A percentile compares a stretch with the other conserved stretches of the same genome.
phyloP scores from a whole-genome alignment of 2,113 vertebrate species.

The Pygoscelis adeliae region DNA sequence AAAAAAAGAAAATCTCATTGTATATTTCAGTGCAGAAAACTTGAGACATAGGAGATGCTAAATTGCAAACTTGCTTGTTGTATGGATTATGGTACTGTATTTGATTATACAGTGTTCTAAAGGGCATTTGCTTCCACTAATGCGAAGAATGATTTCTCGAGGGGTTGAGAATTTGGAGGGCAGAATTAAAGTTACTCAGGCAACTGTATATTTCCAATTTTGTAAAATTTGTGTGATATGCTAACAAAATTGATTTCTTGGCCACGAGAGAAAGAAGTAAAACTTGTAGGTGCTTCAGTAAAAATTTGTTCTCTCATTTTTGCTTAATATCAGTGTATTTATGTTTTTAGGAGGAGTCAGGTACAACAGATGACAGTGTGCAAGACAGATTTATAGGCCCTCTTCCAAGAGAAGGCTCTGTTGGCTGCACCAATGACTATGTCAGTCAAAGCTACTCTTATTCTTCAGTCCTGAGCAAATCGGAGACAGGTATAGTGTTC shows the following conservation, averaged over 20 bases:
- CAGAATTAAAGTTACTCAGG: not conserved
- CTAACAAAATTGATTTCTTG: not conserved
- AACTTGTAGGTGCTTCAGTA: not conserved
- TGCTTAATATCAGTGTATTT: not conserved
- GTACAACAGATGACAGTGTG: conserved; percentile 82
- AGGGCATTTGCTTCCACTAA: not conserved
- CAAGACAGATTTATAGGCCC: conserved; percentile 94
- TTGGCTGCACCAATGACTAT: conserved; percentile 88
- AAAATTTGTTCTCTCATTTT: not conserved
- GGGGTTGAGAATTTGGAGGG: not conserved
- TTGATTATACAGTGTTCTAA: not conserved
- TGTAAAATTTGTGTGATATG: not conserved
- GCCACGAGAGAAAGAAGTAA: not conserved
- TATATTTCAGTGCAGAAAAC: not conserved
- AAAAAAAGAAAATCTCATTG: not conserved
- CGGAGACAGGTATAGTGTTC: conserved; percentile 87
- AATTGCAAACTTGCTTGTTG: not conserved
- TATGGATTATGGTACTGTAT: not conserved
- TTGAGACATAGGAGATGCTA: not conserved
- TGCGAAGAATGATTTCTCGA: not conserved
- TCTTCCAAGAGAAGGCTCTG: conserved; percentile 87
- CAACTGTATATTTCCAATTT: not conserved
- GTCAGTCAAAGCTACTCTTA: conserved; percentile 95
- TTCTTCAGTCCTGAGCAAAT: conserved; percentile 94
- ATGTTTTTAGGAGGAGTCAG: conserved; percentile 86